Evolutionary conservation across 2,797 vertebrate genomes (phyloP), one percentile per base, ranked within the genome.

Genomic region (Novumbra hubbsi): DNA sequence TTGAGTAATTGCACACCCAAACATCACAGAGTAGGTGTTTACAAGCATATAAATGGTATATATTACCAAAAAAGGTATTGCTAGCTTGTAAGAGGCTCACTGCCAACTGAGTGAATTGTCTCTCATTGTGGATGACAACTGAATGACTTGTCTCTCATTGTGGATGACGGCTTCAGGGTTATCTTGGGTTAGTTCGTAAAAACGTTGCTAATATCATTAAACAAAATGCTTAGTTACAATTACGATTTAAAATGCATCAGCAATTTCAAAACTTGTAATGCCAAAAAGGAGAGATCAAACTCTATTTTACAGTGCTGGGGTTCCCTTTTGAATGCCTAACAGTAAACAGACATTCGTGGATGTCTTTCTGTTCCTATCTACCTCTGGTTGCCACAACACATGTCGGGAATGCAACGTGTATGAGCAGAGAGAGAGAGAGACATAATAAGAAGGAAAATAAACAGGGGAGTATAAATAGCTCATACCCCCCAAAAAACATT

Each of bases 401-500:
- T 73, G 77, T 72, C 69, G 41, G 57, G 21, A 57, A 55, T 55
- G 72, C 21, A 30, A 64, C 24, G 69, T 24, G 15, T 72, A 76
- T 38, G 70, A 55, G 63, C 28, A 62, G 70, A 48, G 41, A 60
- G 55, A 73, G 32, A 71, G 16, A 73, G 12, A 12, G 49, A 66
- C 17, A n/a, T n/a, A 49, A 24, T 60, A 57, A 71, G 65, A 74
- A 60, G 27, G 11, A 67, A 24, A 67, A 52, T 27, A 15, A 73
- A 67, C 34, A 70, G 73, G 48, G 19, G 71, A 65, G 38, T 78
- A 80, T 76, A 73, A 74, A 75, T 77, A 80, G 75, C 69, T 64
- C 27, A 49, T 55, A 68, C 70, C n/a, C n/a, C n/a, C n/a, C 27
- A 48, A 66, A 49, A 73, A 69, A 73, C 28, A 63, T 68, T 38